Conservation (phyloP, 1,140 invertebrate genomes). For the Drosophila orosa region DNA sequence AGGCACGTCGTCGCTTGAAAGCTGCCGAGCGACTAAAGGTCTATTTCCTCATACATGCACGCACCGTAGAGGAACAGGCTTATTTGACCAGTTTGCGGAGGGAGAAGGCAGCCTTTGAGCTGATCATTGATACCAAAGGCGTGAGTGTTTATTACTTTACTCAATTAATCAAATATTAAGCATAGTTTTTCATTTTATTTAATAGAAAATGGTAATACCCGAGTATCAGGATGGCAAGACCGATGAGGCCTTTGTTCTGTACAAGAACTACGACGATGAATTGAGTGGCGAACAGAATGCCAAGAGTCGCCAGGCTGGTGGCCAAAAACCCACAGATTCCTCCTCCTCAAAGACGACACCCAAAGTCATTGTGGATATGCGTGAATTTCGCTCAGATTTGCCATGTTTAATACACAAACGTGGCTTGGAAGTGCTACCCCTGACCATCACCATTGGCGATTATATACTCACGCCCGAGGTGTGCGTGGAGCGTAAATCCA, state of each 20-base stretch:
- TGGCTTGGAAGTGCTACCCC: slow-evolving; percentile 96
- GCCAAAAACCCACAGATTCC: slow-evolving; percentile 50
- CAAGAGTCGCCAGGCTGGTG: slow-evolving; percentile 89
- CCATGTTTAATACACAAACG: slow-evolving; percentile 96
- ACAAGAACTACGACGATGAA: slow-evolving; percentile 84
- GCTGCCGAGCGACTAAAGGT: slow-evolving; percentile 88
- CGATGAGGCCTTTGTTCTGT: slow-evolving; percentile 88
- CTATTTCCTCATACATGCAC: slow-evolving; percentile 95
- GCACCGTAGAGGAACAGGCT: slow-evolving; percentile 97
- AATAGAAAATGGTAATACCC: slow-evolving; percentile 94
- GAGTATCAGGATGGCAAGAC: slow-evolving; percentile 95
- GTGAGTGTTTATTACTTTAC: slow-evolving; percentile 85
- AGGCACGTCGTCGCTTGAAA: slow-evolving; percentile 89
- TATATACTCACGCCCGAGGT: slow-evolving; percentile 99
- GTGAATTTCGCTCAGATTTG: slow-evolving; percentile 98
- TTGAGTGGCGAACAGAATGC: slow-evolving; percentile 73
- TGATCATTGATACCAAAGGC: slow-evolving; percentile 95
- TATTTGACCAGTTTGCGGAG: slow-evolving; percentile 94
- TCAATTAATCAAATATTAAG: background rate
- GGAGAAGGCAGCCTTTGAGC: slow-evolving; percentile 98
- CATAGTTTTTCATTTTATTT: slow-evolving; percentile 44
- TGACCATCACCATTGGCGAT: slow-evolving; percentile 96
- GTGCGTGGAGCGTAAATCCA: slow-evolving; percentile 98
- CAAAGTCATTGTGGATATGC: slow-evolving; percentile 97
- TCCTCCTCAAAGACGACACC: slow-evolving; percentile 82